Evolutionary conservation across 1,140 invertebrate species (phyloP).

Genomic region (Muscidifurax raptorellus): DNA sequence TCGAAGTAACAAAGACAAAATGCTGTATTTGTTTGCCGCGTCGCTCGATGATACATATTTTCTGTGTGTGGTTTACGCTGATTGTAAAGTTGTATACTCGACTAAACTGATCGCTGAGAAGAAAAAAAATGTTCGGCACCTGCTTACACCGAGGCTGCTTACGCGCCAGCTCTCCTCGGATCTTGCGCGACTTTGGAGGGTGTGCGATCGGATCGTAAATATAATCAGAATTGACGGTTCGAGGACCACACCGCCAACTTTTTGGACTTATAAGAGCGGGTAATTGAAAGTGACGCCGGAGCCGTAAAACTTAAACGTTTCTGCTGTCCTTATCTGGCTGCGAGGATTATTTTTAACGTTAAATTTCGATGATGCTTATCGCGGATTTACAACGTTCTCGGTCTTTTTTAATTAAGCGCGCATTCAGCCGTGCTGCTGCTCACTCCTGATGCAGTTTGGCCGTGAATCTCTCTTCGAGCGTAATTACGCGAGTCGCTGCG

Average conservation of each 20-base stretch:
- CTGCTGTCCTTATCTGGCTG: conserved; percentile 19
- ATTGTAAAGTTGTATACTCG: too few relatives aligned
- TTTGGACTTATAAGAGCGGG: neutral
- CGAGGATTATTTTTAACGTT: conserved; percentile 5
- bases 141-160: too few relatives aligned
- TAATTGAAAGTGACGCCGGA: conserved; percentile 35
- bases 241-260: conserved; percentile 1
- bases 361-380: conserved; percentile 31
- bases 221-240: conserved; percentile 53
- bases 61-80: too few relatives aligned
- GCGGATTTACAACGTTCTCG: conserved; percentile 36
- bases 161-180: too few relatives aligned
- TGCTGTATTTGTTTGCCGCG: too few relatives aligned
- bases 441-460: neutral
- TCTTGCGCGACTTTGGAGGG: conserved; percentile 57
- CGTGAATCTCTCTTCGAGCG: conserved; percentile 24
- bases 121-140: too few relatives aligned
- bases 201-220: conserved; percentile 63
- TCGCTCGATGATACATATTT: too few relatives aligned
- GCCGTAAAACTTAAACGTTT: conserved; percentile 26
- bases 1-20: neutral
- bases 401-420: conserved; percentile 36
- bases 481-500: neutral
- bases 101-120: too few relatives aligned
- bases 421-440: too few relatives aligned